Conservation (phyloP, 2,797 vertebrate genomes). For the Notolepis coatsorum region DNA sequence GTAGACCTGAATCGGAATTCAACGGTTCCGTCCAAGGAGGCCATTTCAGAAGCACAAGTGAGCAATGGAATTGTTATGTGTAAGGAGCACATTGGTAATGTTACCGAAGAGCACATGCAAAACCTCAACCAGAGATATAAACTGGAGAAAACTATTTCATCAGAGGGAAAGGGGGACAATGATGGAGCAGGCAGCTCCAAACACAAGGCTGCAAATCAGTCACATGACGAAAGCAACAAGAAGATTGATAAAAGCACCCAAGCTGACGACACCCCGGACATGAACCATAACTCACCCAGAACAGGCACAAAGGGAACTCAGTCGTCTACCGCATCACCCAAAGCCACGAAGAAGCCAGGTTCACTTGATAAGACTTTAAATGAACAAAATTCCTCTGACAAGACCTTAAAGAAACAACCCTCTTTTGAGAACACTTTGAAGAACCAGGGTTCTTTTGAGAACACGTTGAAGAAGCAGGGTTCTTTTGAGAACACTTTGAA, state of each 20-base stretch:
- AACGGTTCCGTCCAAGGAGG: constrained; percentile 62
- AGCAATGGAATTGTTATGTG: constrained; percentile 45
- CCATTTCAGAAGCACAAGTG: constrained; percentile 76
- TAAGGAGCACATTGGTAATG: constrained; percentile 31
- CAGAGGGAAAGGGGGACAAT: constrained; percentile 12
- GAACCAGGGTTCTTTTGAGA: constrained; percentile 79
- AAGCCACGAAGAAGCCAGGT: constrained; percentile 69
- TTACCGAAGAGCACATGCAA: constrained; percentile 37
- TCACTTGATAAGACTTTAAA: constrained; percentile 71
- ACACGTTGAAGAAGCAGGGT: constrained; percentile 66
- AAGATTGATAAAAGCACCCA: constrained; percentile 75
- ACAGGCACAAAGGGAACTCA: constrained; percentile 49
- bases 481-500: constrained; percentile 73
- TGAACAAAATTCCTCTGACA: constrained; percentile 77
- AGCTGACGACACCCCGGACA: constrained; percentile 55
- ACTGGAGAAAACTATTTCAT: constrained; percentile 1
- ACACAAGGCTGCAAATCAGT: constrained; percentile 28
- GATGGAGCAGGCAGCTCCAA: constrained; percentile 18
- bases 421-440: constrained; percentile 74
- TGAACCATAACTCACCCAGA: constrained; percentile 47
- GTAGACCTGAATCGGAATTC: constrained; percentile 77
- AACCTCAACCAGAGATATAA: constrained; percentile 53
- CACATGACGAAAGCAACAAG: constrained; percentile 47
- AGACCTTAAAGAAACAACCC: constrained; percentile 70
- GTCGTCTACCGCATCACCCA: constrained; percentile 51